A percentile compares a stretch with the other conserved stretches of the same genome.
These are phyloP conservation scores for Prionace glauca DNA, from an alignment of 2,797 vertebrate genomes.

Conservation along the genomic window DNA sequence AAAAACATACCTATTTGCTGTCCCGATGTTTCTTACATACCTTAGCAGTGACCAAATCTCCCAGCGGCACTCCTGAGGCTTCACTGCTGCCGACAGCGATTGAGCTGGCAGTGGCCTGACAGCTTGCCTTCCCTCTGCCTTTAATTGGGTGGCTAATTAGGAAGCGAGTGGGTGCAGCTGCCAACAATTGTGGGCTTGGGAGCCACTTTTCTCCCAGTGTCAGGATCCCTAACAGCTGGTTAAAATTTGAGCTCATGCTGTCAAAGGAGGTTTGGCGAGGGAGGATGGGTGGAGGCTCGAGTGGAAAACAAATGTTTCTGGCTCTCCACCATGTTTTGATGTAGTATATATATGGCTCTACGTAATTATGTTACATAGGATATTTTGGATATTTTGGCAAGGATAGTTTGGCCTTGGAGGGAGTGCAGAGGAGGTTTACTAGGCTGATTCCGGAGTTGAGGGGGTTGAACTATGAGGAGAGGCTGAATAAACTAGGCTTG, in stretches of 20 bases:
- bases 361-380: background rate
- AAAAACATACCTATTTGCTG: background rate
- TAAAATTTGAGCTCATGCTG: background rate
- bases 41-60: background rate
- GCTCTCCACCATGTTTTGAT: background rate
- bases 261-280: background rate
- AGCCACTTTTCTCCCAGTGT: background rate
- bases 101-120: background rate
- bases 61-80: background rate
- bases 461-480: too few species aligned
- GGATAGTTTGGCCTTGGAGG: too few species aligned
- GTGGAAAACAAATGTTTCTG: background rate
- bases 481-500: too few species aligned
- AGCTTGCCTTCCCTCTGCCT: too few species aligned
- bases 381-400: too few species aligned
- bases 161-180: background rate
- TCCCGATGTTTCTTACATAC: background rate
- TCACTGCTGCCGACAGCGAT: background rate
- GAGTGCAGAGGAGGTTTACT: too few species aligned
- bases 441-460: too few species aligned
- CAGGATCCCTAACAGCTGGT: background rate
- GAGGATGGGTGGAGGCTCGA: background rate
- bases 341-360: background rate
- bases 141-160: background rate
- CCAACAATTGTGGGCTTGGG: background rate